A percentile compares a stretch with the other conserved stretches of the same genome.
These are phyloP conservation scores for Butorides virescens DNA, from an alignment of 2,113 vertebrate species.

Conservation along the genomic window DNA sequence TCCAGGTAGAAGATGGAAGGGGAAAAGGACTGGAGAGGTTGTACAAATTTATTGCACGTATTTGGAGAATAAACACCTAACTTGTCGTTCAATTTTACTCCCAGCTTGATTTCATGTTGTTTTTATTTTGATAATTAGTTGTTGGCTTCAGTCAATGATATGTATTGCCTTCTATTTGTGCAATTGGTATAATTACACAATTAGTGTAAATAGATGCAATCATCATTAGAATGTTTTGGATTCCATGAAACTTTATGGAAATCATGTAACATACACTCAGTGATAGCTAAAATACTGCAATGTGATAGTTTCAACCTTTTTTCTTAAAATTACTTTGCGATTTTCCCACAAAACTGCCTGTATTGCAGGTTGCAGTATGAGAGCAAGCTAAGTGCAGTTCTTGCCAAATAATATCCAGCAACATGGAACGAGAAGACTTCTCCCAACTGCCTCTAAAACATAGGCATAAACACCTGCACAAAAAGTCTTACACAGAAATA, in stretches of 20 bases:
- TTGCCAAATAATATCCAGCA: not conserved
- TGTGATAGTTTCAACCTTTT: not conserved
- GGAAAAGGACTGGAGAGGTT: not conserved
- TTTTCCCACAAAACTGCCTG: not conserved
- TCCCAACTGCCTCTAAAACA: not conserved
- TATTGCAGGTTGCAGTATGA: not conserved
- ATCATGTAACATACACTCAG: not conserved
- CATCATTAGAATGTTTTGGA: constrained; percentile 29
- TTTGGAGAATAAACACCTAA: not conserved
- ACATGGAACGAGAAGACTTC: not conserved
- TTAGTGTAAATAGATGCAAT: constrained; percentile 58
- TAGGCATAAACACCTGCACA: not conserved
- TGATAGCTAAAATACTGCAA: not conserved
- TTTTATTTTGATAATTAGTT: constrained; percentile 50
- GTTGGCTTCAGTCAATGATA: not conserved
- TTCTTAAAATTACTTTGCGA: not conserved
- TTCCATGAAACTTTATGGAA: constrained; percentile 43
- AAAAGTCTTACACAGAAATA: not conserved
- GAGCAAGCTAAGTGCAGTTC: not conserved
- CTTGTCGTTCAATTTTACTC: not conserved
- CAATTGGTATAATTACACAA: constrained; percentile 53
- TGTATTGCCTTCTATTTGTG: constrained; percentile 29
- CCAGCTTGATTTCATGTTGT: not conserved
- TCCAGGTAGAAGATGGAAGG: not conserved
- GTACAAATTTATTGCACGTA: not conserved